Conservation (phyloP, 2,797 vertebrate species). For the Garrulus glandarius region DNA sequence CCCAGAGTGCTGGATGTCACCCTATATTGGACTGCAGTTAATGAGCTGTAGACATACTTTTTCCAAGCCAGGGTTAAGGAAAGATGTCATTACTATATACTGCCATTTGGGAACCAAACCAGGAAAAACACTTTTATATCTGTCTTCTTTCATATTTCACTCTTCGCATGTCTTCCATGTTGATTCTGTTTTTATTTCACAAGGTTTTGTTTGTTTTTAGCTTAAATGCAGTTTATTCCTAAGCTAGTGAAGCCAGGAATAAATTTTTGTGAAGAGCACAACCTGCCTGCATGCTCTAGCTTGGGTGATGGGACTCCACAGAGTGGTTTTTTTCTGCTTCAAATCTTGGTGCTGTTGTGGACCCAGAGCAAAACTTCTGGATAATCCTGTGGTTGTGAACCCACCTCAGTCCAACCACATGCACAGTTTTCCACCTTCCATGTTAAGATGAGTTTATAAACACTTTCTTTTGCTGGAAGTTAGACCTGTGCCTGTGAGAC, state of each 20-base stretch:
- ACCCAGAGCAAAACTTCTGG: neutral
- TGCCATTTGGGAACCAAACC: constrained; percentile 4
- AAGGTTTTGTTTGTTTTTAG: neutral
- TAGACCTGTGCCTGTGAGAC: neutral
- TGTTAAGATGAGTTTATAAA: neutral
- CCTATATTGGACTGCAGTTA: neutral
- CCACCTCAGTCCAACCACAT: neutral
- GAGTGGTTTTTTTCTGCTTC: neutral
- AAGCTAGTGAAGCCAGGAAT: neutral
- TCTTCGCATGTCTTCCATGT: neutral
- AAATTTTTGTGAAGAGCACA: neutral
- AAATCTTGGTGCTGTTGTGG: neutral
- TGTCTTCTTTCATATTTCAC: neutral
- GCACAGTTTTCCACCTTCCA: neutral
- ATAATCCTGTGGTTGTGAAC: neutral
- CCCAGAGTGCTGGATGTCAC: constrained; percentile 3
- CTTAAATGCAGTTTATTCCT: neutral
- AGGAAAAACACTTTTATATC: neutral
- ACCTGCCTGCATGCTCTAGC: neutral
- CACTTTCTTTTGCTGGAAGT: neutral
- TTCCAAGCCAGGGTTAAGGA: constrained; percentile 11
- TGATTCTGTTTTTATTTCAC: neutral
- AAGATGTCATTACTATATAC: neutral
- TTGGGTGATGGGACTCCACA: neutral
- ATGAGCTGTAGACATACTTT: neutral